phyloP scores from a whole-genome alignment of 2,113 vertebrate species.

The Rhynchomys soricoides region DNA sequence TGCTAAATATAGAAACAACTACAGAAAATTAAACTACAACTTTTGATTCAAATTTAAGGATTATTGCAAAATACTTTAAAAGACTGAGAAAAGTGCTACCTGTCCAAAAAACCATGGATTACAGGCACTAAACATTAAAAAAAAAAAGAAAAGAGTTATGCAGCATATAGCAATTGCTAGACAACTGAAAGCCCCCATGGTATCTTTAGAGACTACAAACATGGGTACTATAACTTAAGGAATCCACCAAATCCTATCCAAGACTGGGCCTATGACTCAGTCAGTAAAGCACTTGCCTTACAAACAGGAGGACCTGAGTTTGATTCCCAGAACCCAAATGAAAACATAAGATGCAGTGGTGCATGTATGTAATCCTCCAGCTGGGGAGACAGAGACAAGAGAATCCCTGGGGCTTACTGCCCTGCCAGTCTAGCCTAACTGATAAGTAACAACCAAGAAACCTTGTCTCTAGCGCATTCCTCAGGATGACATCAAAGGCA shows the following conservation, averaged over 20 bases:
- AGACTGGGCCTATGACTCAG: not conserved
- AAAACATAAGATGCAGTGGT: not conserved
- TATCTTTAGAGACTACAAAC: not conserved
- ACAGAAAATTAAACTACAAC: not conserved
- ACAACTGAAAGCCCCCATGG: not conserved
- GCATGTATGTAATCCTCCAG: not conserved
- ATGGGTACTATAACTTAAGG: not conserved
- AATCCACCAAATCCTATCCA: not conserved
- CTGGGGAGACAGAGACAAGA: not conserved
- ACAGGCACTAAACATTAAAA: not conserved
- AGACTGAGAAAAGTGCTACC: not conserved
- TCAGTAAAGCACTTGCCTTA: not conserved
- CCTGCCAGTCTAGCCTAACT: not conserved
- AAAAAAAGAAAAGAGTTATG: not conserved
- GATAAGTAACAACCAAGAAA: not conserved
- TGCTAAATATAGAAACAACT: not conserved
- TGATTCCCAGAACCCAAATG: not conserved
- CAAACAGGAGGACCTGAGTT: not conserved
- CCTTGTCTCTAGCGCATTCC: not conserved
- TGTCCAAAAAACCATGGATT: not conserved
- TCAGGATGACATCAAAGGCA: not conserved
- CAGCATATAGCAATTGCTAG: not conserved
- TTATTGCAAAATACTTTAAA: slow-evolving; percentile 44
- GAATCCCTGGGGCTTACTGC: not conserved
- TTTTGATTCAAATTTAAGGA: slow-evolving; percentile 50